A percentile compares a stretch with the other conserved stretches of the same genome.
These are phyloP conservation scores for Meloidogyne exigua DNA, from an alignment of 1,140 invertebrate genomes.

Conservation along the genomic window DNA sequence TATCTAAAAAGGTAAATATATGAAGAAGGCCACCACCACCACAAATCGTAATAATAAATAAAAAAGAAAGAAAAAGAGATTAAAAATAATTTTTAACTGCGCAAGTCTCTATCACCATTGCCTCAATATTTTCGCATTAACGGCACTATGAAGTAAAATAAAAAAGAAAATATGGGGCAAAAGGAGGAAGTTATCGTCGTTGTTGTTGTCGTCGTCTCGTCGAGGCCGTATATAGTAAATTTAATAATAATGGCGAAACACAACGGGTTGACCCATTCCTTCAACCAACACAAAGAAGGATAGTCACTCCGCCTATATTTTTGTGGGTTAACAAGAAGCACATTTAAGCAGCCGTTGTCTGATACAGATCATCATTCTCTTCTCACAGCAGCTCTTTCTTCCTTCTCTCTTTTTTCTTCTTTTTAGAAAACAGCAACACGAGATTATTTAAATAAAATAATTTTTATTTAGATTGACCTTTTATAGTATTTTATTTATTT, in stretches of 20 bases:
- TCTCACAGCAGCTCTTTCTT: neutral
- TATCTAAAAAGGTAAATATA: neutral
- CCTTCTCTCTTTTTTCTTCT: too few species aligned
- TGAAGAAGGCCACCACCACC: conserved; percentile 3
- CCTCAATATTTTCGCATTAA: neutral
- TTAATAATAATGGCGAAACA: too few species aligned
- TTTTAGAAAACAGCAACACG: neutral
- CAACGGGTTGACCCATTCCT: neutral
- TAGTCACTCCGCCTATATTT: conserved; percentile 1
- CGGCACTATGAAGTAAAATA: neutral
- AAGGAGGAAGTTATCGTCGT: too few species aligned
- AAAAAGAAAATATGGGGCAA: neutral
- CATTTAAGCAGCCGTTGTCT: neutral
- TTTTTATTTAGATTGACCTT: too few species aligned
- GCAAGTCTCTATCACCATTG: neutral
- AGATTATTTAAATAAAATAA: too few species aligned
- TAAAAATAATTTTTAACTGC: neutral
- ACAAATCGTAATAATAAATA: neutral
- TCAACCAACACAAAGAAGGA: neutral
- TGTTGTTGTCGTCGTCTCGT: neutral
- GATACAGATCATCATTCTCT: conserved; percentile 2
- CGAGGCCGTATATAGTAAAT: neutral
- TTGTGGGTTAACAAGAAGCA: neutral
- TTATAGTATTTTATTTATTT: too few species aligned
- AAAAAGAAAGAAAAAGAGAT: neutral